phyloP scores from a whole-genome alignment of 2,888 invertebrate genomes.

The Keiferia lycopersicella region DNA sequence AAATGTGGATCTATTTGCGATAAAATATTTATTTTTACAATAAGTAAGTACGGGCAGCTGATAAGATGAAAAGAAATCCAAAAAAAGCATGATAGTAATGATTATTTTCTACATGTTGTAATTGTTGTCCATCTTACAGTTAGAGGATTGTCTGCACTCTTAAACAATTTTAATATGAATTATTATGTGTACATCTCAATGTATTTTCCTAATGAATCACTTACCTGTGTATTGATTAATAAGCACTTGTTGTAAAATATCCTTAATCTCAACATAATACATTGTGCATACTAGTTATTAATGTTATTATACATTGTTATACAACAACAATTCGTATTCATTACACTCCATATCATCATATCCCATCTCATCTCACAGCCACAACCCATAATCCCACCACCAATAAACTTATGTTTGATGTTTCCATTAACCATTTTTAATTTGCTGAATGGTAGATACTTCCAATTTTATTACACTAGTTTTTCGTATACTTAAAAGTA shows the following conservation, averaged over 20 bases:
- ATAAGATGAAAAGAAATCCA: not conserved
- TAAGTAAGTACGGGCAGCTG: no score
- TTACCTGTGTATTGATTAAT: slow-evolving; percentile 10
- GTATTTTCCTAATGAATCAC: slow-evolving; percentile 9
- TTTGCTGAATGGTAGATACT: no score
- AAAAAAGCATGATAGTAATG: not conserved
- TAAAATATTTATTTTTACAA: no score
- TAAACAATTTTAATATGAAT: not conserved
- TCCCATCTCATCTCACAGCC: no score
- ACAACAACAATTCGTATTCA: not conserved
- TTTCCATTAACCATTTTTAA: no score
- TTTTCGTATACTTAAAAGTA: no score
- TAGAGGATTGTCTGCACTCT: not conserved
- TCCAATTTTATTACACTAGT: no score
- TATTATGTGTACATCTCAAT: slow-evolving; percentile 1
- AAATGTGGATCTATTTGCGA: no score
- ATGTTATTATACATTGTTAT: slow-evolving; percentile 15
- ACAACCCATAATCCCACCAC: no score
- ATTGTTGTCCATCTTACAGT: not conserved
- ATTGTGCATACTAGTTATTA: slow-evolving; percentile 12
- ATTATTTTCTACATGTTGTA: not conserved
- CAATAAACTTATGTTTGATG: no score
- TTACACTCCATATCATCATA: not conserved
- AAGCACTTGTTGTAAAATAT: slow-evolving; percentile 12
- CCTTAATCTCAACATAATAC: slow-evolving; percentile 4